Percentiles rank a stretch among this genome's conserved stretches.
phyloP scores from a whole-genome alignment of 2,113 vertebrate species.

The Archilochus colubris region DNA sequence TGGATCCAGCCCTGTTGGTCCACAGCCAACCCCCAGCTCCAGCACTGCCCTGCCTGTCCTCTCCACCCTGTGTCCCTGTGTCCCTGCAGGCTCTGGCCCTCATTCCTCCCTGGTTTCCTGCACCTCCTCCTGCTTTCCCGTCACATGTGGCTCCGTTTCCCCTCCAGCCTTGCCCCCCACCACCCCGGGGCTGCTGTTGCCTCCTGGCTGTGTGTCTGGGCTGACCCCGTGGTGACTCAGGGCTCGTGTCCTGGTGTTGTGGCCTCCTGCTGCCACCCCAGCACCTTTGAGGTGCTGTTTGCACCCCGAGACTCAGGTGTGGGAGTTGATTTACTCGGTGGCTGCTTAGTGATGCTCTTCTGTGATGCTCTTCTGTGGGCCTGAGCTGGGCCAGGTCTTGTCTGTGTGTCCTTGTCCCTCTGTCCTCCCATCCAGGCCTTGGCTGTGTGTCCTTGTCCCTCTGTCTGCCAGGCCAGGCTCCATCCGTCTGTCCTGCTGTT shows the following conservation, averaged over 20 bases:
- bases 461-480: background rate
- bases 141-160: fast-evolving
- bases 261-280: background rate
- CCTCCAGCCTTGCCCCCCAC: fast-evolving
- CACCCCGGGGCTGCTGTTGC: fast-evolving
- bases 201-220: background rate
- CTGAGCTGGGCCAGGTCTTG: background rate
- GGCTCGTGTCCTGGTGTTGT: fast-evolving
- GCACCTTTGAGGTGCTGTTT: background rate
- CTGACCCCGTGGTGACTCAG: background rate
- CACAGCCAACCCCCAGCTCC: background rate
- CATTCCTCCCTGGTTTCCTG: background rate
- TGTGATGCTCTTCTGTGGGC: background rate
- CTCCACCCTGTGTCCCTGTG: background rate
- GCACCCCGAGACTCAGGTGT: background rate
- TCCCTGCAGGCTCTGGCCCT: background rate
- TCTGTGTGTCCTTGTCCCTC: background rate
- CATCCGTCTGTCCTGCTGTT: background rate
- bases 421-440: background rate
- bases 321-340: background rate
- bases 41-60: background rate
- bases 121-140: background rate
- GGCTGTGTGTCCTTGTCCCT: background rate
- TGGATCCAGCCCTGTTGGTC: background rate
- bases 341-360: fast-evolving